phyloP scores from a whole-genome alignment of 2,113 vertebrate species.

The Cisticola juncidis region DNA sequence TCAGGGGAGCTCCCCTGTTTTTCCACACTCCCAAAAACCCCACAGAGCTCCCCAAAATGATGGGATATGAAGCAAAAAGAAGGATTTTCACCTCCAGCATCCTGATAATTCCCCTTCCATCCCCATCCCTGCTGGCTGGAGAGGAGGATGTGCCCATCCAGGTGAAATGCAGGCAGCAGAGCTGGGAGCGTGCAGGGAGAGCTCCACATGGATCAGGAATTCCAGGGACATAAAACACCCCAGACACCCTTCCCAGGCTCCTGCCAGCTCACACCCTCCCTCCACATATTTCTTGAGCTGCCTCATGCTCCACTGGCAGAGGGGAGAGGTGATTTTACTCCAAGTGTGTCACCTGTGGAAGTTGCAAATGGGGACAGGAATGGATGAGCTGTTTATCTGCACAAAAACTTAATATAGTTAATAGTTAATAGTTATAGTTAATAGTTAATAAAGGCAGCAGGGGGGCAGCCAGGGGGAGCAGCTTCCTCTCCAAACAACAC shows the following conservation, averaged over 20 bases:
- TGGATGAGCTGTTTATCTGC: background rate
- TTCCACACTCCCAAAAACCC: fast-evolving
- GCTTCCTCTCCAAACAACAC: background rate
- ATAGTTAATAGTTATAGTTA: too few species aligned
- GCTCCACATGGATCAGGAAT: background rate
- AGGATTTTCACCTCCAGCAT: background rate
- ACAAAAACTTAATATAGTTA: too few species aligned
- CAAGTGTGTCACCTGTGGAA: background rate
- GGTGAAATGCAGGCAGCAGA: background rate
- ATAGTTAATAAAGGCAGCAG: background rate
- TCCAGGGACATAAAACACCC: background rate
- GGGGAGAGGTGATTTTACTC: background rate
- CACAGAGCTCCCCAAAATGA: background rate
- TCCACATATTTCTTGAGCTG: background rate
- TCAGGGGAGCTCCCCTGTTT: fast-evolving
- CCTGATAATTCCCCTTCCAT: background rate
- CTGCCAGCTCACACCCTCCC: background rate
- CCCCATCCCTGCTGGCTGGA: background rate
- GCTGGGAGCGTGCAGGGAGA: background rate
- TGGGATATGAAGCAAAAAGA: fast-evolving
- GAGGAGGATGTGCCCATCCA: background rate
- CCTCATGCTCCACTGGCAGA: background rate
- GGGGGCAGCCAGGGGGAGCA: too few species aligned
- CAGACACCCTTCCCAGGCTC: background rate
- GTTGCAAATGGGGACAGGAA: background rate